Evolutionary conservation across 2,888 invertebrate species (phyloP).

Genomic region (Piscicola geometra): DNA sequence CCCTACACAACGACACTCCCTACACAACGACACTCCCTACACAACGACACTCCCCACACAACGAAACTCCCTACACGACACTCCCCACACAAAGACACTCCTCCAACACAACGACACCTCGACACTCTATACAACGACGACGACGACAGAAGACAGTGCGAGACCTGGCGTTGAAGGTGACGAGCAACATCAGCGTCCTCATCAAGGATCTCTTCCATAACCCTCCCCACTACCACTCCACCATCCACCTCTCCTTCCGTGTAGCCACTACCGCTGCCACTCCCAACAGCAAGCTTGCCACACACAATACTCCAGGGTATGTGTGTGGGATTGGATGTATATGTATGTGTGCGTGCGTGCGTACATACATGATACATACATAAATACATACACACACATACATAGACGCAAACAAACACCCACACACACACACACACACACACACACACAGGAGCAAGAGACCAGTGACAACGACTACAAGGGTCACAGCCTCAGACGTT

Average conservation of each 20-base stretch:
- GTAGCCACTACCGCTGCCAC: constrained; percentile 39
- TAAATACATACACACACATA: no score
- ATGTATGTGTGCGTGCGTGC: background rate
- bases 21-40: no score
- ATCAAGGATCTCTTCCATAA: constrained; percentile 90
- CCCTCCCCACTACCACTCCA: constrained; percentile 81
- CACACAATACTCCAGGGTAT: background rate
- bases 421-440: no score
- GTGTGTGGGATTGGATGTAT: background rate
- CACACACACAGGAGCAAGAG: constrained; percentile 25
- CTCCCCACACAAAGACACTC: background rate
- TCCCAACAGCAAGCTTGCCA: no score
- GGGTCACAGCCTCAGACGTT: background rate
- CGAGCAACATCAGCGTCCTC: constrained; percentile 83
- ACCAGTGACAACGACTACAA: background rate
- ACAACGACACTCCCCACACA: no score
- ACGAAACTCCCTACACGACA: no score
- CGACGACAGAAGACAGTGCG: constrained; percentile 48
- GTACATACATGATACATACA: no score
- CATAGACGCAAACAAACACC: no score
- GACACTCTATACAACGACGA: no score
- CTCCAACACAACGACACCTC: background rate
- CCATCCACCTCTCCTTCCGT: constrained; percentile 54
- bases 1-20: no score
- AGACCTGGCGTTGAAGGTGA: constrained; percentile 74